Evolutionary conservation across 2,113 vertebrate species (phyloP).

Genomic region (Bos javanicus): DNA sequence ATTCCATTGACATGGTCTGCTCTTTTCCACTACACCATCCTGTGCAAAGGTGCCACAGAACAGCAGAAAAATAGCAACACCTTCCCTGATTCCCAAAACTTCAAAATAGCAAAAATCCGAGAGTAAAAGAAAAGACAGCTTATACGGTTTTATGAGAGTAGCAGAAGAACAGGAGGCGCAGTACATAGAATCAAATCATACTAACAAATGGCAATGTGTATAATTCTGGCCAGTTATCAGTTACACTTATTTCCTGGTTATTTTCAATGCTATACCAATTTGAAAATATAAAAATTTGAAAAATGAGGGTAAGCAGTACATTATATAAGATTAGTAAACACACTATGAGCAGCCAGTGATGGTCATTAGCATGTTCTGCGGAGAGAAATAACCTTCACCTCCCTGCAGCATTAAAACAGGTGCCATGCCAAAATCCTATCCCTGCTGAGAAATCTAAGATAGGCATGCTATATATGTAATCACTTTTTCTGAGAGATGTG

Average conservation of each 20-base stretch:
- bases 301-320: background rate
- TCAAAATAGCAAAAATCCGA: background rate
- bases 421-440: background rate
- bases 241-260: background rate
- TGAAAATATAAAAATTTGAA: background rate
- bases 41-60: background rate
- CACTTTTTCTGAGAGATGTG: background rate
- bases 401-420: background rate
- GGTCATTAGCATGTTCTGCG: accelerated
- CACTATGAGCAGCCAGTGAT: background rate
- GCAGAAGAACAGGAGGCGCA: background rate
- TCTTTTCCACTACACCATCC: background rate
- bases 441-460: background rate
- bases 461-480: background rate
- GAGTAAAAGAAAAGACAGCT: background rate
- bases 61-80: background rate
- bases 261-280: background rate
- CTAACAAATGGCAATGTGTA: background rate
- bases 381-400: background rate
- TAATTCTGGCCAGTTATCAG: background rate
- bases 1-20: background rate
- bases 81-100: background rate
- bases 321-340: background rate
- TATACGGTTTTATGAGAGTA: background rate
- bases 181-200: background rate